Conservation (phyloP, 2,113 vertebrate genomes). For the Acanthisitta chloris region DNA sequence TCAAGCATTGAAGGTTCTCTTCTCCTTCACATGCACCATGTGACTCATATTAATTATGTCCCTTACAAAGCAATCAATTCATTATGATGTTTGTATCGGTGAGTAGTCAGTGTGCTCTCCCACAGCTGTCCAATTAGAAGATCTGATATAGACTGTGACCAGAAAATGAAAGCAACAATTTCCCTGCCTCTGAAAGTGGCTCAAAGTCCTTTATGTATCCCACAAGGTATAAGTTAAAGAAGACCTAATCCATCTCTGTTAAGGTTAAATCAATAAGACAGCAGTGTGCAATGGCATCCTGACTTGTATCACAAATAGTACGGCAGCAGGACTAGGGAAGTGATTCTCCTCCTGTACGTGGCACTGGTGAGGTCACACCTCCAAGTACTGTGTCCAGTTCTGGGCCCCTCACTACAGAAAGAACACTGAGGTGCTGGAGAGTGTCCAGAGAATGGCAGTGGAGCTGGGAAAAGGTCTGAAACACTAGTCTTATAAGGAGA, state of each 20-base stretch:
- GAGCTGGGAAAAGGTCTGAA: too few species aligned
- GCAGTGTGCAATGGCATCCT: too few species aligned
- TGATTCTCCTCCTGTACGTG: too few species aligned
- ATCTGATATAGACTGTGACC: neutral
- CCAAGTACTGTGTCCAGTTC: too few species aligned
- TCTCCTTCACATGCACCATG: neutral
- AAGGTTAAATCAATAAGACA: neutral
- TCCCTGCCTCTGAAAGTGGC: neutral
- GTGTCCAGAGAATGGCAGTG: too few species aligned
- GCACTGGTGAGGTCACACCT: too few species aligned
- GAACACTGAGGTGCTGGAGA: too few species aligned
- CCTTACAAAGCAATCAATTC: neutral
- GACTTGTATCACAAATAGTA: too few species aligned
- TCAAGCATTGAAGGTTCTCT: neutral
- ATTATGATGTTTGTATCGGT: neutral
- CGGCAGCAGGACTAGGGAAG: too few species aligned
- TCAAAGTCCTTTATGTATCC: neutral
- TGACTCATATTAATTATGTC: neutral
- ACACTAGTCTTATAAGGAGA: too few species aligned
- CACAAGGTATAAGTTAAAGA: accelerated
- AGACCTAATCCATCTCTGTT: neutral
- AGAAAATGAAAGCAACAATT: neutral
- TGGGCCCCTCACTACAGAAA: too few species aligned
- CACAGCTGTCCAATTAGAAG: neutral
- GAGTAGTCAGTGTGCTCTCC: neutral